These are phyloP conservation scores for Cyprinodon tularosa DNA, from an alignment of 2,113 vertebrate species.

Conservation along the genomic window DNA sequence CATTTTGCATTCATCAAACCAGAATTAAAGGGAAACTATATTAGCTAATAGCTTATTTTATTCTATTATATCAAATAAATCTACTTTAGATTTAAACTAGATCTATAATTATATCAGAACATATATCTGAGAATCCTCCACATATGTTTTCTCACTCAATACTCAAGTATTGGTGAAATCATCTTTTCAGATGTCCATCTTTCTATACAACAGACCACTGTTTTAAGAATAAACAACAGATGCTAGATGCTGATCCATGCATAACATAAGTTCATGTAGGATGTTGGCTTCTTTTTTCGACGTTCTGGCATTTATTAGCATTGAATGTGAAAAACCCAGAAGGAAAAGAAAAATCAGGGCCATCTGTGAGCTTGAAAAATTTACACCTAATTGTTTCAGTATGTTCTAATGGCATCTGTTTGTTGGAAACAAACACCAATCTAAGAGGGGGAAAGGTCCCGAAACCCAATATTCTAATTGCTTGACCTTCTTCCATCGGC, in stretches of 20 bases:
- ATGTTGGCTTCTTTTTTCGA: conserved; percentile 1
- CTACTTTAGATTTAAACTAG: too few species aligned
- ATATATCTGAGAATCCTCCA: too few species aligned
- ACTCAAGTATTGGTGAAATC: not conserved
- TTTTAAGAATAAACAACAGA: conserved; percentile 5
- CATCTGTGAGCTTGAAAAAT: not conserved
- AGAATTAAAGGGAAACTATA: too few species aligned
- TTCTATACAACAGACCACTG: not conserved
- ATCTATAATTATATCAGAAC: too few species aligned
- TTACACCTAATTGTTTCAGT: conserved; percentile 33
- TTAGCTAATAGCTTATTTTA: too few species aligned
- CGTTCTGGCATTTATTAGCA: conserved; percentile 36
- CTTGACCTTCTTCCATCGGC: conserved; percentile 34
- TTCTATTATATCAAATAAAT: too few species aligned
- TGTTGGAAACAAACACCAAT: conserved; percentile 41
- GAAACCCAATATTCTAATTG: conserved; percentile 32
- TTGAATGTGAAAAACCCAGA: conserved; percentile 28
- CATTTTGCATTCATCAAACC: too few species aligned
- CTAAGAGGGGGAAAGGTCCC: not conserved
- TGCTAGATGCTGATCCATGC: not conserved
- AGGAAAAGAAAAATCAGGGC: conserved; percentile 29
- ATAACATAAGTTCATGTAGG: conserved; percentile 8
- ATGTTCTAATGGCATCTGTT: conserved; percentile 35
- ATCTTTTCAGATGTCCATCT: not conserved
- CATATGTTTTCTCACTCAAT: too few species aligned